Evolutionary conservation across 2,797 vertebrate genomes (phyloP).

Genomic region (Alosa sapidissima): DNA sequence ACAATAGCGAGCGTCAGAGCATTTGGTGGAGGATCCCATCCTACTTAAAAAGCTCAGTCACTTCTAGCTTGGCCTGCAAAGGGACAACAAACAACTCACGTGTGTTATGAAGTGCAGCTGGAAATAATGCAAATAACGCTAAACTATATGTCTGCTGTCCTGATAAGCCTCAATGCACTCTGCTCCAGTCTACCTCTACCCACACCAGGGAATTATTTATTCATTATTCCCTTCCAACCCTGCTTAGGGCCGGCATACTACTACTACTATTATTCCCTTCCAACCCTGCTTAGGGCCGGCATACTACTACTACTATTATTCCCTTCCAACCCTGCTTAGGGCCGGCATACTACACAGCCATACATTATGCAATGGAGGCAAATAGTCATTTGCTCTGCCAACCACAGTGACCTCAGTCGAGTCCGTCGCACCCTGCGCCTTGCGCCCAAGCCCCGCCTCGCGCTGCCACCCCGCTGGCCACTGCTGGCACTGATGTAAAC

Average conservation of each 20-base stretch:
- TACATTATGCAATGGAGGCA: slow-evolving; percentile 8
- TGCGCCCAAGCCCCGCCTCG: not conserved
- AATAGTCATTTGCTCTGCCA: not conserved
- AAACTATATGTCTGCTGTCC: not conserved
- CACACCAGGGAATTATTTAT: too few relatives aligned
- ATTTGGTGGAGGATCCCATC: not conserved
- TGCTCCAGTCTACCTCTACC: not conserved
- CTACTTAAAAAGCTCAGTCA: not conserved
- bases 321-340: not conserved
- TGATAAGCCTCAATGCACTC: not conserved
- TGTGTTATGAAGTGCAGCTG: not conserved
- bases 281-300: not conserved
- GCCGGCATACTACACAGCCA: not conserved
- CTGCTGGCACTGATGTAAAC: not conserved
- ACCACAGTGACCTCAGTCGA: not conserved
- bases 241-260: not conserved
- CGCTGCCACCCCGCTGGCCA: not conserved
- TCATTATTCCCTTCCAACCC: not conserved
- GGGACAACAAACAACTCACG: not conserved
- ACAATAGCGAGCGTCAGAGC: not conserved
- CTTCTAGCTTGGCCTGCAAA: not conserved
- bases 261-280: too few relatives aligned
- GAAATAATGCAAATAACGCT: not conserved
- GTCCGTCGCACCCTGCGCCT: not conserved
- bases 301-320: not conserved